phyloP scores from a whole-genome alignment of 2,888 invertebrate species.

The Megaustenia siamemsis region DNA sequence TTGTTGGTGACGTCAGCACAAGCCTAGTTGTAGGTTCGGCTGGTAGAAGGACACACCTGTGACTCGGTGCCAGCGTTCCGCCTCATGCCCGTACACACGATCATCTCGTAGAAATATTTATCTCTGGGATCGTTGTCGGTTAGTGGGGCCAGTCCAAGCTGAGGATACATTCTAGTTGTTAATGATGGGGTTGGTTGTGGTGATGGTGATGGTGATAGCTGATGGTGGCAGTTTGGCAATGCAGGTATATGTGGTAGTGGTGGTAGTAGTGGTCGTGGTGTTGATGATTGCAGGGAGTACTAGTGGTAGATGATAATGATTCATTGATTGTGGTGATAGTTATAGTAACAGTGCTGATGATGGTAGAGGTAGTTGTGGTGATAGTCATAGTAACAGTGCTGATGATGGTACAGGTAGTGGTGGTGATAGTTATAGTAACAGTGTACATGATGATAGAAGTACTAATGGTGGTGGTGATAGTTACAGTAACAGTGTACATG shows the following conservation, averaged over 20 bases:
- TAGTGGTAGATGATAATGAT: too few relatives aligned
- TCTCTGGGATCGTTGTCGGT: constrained; percentile 80
- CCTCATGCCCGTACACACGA: constrained; percentile 80
- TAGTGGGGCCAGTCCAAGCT: constrained; percentile 80
- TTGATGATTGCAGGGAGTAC: too few relatives aligned
- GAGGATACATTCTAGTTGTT: constrained; percentile 22
- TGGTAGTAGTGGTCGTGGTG: neutral
- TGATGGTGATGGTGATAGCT: neutral
- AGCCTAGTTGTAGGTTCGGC: too few relatives aligned
- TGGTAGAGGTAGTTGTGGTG: neutral
- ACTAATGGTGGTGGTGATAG: too few relatives aligned
- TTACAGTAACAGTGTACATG: too few relatives aligned
- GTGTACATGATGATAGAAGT: too few relatives aligned
- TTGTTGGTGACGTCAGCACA: too few relatives aligned
- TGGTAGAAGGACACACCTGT: constrained; percentile 70
- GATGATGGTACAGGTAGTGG: too few relatives aligned
- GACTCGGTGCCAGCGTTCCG: constrained; percentile 78
- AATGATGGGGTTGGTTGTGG: neutral
- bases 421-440: too few relatives aligned
- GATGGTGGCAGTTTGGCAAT: too few relatives aligned
- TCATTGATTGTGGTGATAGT: too few relatives aligned
- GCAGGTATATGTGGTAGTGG: neutral
- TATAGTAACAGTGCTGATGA: too few relatives aligned
- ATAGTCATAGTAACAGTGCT: neutral
- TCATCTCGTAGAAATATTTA: constrained; percentile 81